Conservation (phyloP, 2,113 vertebrate species). For the Eretmochelys imbricata region DNA sequence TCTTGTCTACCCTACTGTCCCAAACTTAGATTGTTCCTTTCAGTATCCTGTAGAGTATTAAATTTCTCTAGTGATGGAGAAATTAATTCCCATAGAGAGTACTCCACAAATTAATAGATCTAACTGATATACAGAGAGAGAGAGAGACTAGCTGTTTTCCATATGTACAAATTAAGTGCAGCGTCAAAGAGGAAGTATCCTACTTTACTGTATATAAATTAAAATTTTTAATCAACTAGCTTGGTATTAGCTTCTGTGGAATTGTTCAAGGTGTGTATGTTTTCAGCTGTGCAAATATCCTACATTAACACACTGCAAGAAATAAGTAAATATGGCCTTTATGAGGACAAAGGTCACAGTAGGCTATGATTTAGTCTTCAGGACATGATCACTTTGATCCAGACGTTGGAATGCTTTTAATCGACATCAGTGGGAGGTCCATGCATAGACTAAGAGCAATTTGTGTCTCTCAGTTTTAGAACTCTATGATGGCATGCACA, state of each 20-base stretch:
- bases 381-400: background rate
- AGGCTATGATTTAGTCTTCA: background rate
- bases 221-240: background rate
- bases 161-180: background rate
- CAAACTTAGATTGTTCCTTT: background rate
- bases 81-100: background rate
- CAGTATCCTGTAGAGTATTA: background rate
- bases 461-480: background rate
- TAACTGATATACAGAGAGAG: background rate
- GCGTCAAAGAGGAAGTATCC: background rate
- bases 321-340: background rate
- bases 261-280: background rate
- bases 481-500: background rate
- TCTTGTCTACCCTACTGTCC: background rate
- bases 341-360: background rate
- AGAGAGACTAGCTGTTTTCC: background rate
- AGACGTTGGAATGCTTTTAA: background rate
- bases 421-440: background rate
- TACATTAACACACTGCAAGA: background rate
- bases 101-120: background rate
- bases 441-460: rapidly evolving
- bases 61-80: background rate
- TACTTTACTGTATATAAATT: background rate
- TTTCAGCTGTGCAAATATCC: background rate
- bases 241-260: background rate